Base-by-base conservation (phyloP, 2,888 invertebrate genomes). In the Brachyopa scutellaris region DNA sequence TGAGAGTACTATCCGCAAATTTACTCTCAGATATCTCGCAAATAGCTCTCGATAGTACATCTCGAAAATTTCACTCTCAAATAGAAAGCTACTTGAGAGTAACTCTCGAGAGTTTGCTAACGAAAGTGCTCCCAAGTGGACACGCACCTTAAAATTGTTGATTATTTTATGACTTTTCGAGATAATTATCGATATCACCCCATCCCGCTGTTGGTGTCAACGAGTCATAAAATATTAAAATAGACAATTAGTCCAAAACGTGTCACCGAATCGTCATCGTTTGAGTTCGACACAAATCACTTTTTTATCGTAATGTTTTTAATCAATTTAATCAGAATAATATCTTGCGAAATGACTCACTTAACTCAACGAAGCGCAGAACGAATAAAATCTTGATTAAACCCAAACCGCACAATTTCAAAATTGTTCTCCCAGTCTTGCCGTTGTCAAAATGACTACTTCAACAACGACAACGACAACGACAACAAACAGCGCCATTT, bases 321-420 rank as follows among this genome's bases (percentile, higher is more conserved):
- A 73, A 64, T 73, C 55, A 64, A 73, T 73, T 64, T 73, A 73
- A 73, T 73, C 61, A 72, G 72, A 72, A 72, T 57, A 70, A 49
- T 47, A 62, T 62, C 67, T 45, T 11, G 7, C 33, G 8, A 45
- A 72, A 73, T 55, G 53, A 47, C 36, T 73, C 62, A 64, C 62
- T 73, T 64, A 45, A 55, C 62, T 33, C 19, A 59, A 47, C 62
- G 19, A 23, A 55, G 13, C 31, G 33, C 13, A 19, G 8, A 62
- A 23, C 21, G 26, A 62, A 42, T 61, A 45, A 62, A 53, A 55
- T 55, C 53, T 47, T 73, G 73, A 73, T 73, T 73, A 73, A 73
- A 70, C 57, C 40, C 51, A 13, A 70, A 73, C 73, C 55, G 47
- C 73, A 73, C 53, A 64, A 64, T 73, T 55, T 47, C 36, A 29